phyloP scores from a whole-genome alignment of 2,113 vertebrate genomes.

The Canis aureus region DNA sequence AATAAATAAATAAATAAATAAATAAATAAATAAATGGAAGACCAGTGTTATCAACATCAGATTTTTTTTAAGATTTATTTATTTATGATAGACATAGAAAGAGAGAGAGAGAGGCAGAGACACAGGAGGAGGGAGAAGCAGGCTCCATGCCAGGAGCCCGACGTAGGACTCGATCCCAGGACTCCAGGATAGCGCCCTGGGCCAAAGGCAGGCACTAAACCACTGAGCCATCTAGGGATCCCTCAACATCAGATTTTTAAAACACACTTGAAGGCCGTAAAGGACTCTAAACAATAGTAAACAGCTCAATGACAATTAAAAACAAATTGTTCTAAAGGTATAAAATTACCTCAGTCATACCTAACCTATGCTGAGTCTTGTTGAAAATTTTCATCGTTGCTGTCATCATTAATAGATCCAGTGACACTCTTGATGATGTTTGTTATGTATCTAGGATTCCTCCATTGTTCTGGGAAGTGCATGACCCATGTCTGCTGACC shows the following conservation, averaged over 20 bases:
- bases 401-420: neutral
- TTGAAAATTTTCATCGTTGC: neutral
- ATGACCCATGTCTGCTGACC: neutral
- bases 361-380: neutral
- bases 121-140: too few relatives aligned
- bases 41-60: too few relatives aligned
- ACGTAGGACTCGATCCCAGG: too few relatives aligned
- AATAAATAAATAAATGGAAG: too few relatives aligned
- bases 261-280: neutral
- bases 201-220: too few relatives aligned
- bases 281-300: neutral
- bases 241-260: neutral
- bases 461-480: neutral
- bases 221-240: too few relatives aligned
- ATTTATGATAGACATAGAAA: too few relatives aligned
- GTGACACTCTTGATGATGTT: fast-evolving
- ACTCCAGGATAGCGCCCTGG: too few relatives aligned
- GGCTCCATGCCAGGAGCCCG: too few relatives aligned
- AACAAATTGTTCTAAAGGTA: neutral
- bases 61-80: too few relatives aligned
- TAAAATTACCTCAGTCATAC: fast-evolving
- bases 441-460: neutral
- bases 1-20: too few relatives aligned
- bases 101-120: too few relatives aligned
- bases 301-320: neutral